phyloP scores from a whole-genome alignment of 2,113 vertebrate genomes.

The Syngnathus typhle region DNA sequence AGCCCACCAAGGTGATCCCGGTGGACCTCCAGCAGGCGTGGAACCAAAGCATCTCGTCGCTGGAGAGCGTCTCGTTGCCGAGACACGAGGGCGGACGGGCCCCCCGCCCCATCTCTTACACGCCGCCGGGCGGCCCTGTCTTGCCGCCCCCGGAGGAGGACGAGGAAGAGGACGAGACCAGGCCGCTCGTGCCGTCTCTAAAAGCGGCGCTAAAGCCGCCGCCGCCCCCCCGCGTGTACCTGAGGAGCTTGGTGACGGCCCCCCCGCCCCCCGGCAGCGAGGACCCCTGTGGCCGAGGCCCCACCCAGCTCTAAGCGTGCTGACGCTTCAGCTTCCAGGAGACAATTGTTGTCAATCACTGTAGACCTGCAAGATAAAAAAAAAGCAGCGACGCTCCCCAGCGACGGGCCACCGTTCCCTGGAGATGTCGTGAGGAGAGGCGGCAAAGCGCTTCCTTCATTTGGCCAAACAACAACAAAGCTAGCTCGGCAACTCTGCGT shows the following conservation, averaged over 20 bases:
- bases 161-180: slow-evolving; percentile 71
- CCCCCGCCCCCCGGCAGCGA: slow-evolving; percentile 46
- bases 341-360: too few species aligned
- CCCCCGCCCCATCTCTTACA: slow-evolving; percentile 45
- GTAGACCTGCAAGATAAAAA: too few species aligned
- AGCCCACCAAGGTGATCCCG: slow-evolving; percentile 93
- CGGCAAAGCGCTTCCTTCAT: too few species aligned
- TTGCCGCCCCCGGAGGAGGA: slow-evolving; percentile 56
- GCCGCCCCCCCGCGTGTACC: slow-evolving; percentile 70
- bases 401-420: too few species aligned
- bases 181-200: slow-evolving; percentile 77
- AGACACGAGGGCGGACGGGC: slow-evolving; percentile 10
- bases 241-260: slow-evolving; percentile 67
- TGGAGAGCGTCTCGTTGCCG: slow-evolving; percentile 90
- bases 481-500: too few species aligned
- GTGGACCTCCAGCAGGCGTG: slow-evolving; percentile 90
- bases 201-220: slow-evolving; percentile 18
- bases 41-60: slow-evolving; percentile 95
- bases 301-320: slow-evolving; percentile 65
- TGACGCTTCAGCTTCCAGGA: too few species aligned
- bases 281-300: slow-evolving; percentile 55
- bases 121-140: slow-evolving; percentile 45
- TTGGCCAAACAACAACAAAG: too few species aligned
- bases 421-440: too few species aligned
- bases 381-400: too few species aligned